Evolutionary conservation across 2,797 vertebrate genomes (phyloP), one percentile per base, ranked within the genome.

Genomic region (Protosalanx chinensis): DNA sequence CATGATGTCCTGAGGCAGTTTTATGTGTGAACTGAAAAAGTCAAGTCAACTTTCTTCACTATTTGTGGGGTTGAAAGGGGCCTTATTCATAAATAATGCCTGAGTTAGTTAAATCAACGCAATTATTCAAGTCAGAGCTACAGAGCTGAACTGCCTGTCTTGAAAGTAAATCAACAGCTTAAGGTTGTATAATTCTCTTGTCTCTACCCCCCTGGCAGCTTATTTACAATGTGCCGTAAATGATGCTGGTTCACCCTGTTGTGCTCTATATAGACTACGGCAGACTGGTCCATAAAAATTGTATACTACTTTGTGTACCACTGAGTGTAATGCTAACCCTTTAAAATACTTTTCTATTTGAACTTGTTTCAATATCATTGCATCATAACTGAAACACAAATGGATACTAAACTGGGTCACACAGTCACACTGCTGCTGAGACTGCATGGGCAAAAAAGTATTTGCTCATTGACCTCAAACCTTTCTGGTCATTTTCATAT

Each of bases 401-500:
- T 12, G 7, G 37, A 41, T 2, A 12, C 10, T 10, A 41, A 41
- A 41, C 12, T 3, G 37, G 10, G 37, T 41, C 37, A 41, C 37
- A 12, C 37, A 68, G 69, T 20, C 30, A 67, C 29, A 16, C 18
- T 5, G 41, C 58, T 13, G 1, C 12, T 65, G 51, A 27, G 64
- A 63, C 37, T 51, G 32, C 13, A 51, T 67, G 6, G 23, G 30
- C 64, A 65, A 18, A 63, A 60, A 53, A 18, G 77, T 71, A 66
- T 64, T 29, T 72, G 70, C 69, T 76, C 76, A 79, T 74, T 71
- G 80, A 83, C 49, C 5, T n/a, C 49, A 69, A 51, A 62, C 72
- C 71, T 80, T 71, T 64, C 63, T 60, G 72, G 71, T 73, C 68
- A 78, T 81, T 84, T 82, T 72, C 77, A 78, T 73, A 75, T 79